A percentile compares a stretch with the other conserved stretches of the same genome.
phyloP scores from a whole-genome alignment of 2,888 invertebrate genomes.

The Monoplex corrugatus region DNA sequence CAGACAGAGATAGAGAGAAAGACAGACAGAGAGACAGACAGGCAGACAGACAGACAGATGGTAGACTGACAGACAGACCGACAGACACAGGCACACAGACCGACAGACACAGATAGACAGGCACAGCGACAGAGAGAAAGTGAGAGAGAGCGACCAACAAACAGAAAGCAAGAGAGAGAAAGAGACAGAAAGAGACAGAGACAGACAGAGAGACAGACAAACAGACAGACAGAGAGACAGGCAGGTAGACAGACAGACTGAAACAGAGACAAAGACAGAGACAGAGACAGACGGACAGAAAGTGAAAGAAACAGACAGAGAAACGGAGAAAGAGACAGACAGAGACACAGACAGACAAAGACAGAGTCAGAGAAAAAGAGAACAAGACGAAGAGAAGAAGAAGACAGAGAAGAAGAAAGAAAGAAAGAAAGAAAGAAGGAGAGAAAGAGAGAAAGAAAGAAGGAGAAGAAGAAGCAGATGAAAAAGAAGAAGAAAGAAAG shows the following conservation, averaged over 20 bases:
- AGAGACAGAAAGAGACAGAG: neutral
- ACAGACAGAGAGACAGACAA: neutral
- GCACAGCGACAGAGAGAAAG: neutral
- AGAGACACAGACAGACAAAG: neutral
- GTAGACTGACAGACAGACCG: no score
- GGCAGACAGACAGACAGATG: no score
- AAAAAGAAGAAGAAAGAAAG: no score
- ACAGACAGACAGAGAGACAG: neutral
- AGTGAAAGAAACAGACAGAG: neutral
- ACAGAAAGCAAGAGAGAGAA: neutral
- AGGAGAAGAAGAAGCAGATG: no score
- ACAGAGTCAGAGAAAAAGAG: neutral
- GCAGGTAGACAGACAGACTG: conserved; percentile 1
- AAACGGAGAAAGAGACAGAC: conserved; percentile 32
- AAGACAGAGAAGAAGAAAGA: neutral
- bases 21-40: no score
- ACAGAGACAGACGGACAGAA: conserved; percentile 20
- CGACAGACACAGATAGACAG: no score
- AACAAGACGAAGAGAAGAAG: neutral
- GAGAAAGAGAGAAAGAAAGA: conserved; percentile 37
- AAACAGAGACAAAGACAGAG: neutral
- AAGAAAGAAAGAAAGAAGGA: neutral
- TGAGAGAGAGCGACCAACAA: no score
- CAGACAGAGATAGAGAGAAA: no score
- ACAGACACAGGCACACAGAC: no score